Evolutionary conservation across 2,113 vertebrate genomes (phyloP).

Genomic region (Psettodes erumei): DNA sequence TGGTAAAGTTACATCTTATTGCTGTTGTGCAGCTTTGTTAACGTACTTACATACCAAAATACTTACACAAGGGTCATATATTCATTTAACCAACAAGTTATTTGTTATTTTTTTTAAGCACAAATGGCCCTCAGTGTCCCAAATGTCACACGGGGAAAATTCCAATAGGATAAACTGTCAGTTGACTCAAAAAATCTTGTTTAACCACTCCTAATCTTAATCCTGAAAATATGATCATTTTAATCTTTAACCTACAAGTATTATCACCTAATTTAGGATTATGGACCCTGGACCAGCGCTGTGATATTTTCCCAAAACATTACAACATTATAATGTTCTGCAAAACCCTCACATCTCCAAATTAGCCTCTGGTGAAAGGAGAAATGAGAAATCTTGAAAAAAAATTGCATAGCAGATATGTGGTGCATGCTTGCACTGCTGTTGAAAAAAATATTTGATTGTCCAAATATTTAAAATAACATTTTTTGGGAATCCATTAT

Average conservation of each 20-base stretch:
- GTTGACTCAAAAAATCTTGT: slow-evolving; percentile 50
- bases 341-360: not conserved
- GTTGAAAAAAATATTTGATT: too few species aligned
- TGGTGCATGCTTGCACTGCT: too few species aligned
- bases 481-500: not conserved
- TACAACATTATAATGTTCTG: not conserved
- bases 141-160: slow-evolving; percentile 56
- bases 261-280: slow-evolving; percentile 1
- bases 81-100: slow-evolving; percentile 26
- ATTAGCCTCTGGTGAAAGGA: not conserved
- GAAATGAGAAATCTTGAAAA: not conserved
- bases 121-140: slow-evolving; percentile 13
- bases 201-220: slow-evolving; percentile 53
- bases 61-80: not conserved
- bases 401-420: too few species aligned
- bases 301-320: not conserved
- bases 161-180: slow-evolving; percentile 64
- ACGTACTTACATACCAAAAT: slow-evolving; percentile 13
- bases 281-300: slow-evolving; percentile 4
- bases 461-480: too few species aligned
- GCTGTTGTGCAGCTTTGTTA: slow-evolving; percentile 6
- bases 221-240: slow-evolving; percentile 48
- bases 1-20: not conserved
- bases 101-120: too few species aligned
- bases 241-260: slow-evolving; percentile 34